Evolutionary conservation across 2,113 vertebrate genomes (phyloP).

Genomic region (Microcebus griseorufus): DNA sequence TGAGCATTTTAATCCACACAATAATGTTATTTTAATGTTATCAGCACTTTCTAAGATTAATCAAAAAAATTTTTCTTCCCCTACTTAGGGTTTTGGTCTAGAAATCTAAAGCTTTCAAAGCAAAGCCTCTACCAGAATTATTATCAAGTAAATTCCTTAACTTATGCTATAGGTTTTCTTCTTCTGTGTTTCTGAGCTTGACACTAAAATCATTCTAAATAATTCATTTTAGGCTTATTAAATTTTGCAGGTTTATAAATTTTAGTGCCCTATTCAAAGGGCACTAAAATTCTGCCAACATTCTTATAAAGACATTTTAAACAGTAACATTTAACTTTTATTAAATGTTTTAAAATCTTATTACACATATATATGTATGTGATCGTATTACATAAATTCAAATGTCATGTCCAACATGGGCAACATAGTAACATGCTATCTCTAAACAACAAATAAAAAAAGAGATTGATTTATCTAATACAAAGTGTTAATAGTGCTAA

Average conservation of each 20-base stretch:
- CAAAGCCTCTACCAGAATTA: not conserved
- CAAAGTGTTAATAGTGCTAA: not conserved
- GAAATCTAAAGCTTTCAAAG: not conserved
- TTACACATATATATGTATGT: not conserved
- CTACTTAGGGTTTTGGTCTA: not conserved
- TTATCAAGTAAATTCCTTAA: not conserved
- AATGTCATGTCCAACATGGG: not conserved
- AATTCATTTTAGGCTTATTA: not conserved
- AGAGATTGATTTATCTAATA: not conserved
- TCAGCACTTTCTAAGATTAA: not conserved
- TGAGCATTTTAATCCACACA: not conserved
- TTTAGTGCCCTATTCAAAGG: not conserved
- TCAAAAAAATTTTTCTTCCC: not conserved
- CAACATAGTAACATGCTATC: too few relatives aligned
- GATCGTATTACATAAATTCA: not conserved
- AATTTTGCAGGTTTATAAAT: not conserved
- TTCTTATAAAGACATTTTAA: slow-evolving; percentile 15
- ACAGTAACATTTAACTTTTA: not conserved
- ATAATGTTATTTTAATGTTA: not conserved
- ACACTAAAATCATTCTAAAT: not conserved
- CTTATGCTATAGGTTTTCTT: not conserved
- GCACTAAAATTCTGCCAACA: not conserved
- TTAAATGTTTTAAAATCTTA: slow-evolving; percentile 4
- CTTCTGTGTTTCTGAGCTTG: not conserved
- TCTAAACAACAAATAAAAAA: too few relatives aligned